Evolutionary conservation across 2,797 vertebrate species (phyloP).

Genomic region (Podarcis siculus): DNA sequence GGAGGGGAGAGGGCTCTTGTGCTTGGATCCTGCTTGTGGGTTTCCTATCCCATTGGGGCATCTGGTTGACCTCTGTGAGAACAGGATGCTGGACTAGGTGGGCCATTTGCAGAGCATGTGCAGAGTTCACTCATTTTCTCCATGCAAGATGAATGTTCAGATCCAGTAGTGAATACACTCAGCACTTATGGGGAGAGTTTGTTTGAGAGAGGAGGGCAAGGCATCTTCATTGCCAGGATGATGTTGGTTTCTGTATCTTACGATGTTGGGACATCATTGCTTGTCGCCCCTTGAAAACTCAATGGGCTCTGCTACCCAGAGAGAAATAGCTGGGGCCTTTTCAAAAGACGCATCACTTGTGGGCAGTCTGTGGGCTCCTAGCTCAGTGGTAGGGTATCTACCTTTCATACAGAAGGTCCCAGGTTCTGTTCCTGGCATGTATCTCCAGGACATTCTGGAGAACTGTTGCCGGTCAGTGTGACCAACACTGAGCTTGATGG

Average conservation of each 20-base stretch:
- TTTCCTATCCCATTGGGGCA: too few relatives aligned
- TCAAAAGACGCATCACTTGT: neutral
- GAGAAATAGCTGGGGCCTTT: neutral
- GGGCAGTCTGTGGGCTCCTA: too few relatives aligned
- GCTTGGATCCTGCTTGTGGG: too few relatives aligned
- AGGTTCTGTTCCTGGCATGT: too few relatives aligned
- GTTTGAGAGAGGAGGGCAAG: neutral
- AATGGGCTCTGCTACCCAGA: neutral
- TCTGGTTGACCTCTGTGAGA: too few relatives aligned
- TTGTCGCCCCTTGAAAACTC: neutral
- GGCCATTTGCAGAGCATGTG: neutral
- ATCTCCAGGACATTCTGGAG: neutral
- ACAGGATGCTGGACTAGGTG: too few relatives aligned
- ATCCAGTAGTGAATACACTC: neutral
- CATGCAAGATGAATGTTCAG: neutral
- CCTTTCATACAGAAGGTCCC: neutral
- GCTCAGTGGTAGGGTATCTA: neutral
- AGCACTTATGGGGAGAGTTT: neutral
- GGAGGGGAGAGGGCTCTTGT: too few relatives aligned
- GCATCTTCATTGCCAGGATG: neutral
- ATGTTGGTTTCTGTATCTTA: neutral
- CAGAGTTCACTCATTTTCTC: neutral
- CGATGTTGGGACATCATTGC: neutral
- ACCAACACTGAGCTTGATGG: too few relatives aligned
- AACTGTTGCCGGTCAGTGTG: neutral